Percentiles rank a stretch among this genome's conserved stretches.
Conservation (phyloP, 2,888 invertebrate species). For the Cordilura impudica region DNA sequence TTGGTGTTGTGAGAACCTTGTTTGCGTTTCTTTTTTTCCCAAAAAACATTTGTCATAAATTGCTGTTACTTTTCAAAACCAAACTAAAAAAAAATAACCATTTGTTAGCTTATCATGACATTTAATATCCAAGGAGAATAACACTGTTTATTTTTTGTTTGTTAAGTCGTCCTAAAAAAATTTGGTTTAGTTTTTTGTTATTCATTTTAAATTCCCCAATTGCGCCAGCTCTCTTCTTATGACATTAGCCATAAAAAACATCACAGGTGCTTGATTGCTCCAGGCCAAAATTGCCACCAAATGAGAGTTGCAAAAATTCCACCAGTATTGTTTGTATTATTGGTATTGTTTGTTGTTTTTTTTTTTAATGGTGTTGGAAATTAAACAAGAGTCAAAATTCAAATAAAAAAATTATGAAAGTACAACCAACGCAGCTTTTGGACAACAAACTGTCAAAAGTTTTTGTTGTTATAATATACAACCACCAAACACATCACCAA, state of each 20-base stretch:
- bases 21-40: background rate
- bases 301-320: conserved; percentile 31
- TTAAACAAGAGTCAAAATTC: background rate
- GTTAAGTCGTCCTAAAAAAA: conserved; percentile 3
- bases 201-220: background rate
- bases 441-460: conserved; percentile 76
- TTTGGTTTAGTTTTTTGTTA: background rate
- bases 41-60: conserved; percentile 26
- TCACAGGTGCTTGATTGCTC: conserved; percentile 44
- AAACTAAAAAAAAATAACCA: background rate
- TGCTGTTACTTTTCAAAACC: background rate
- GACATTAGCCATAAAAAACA: conserved; percentile 34
- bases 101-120: conserved; percentile 38
- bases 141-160: conserved; percentile 6
- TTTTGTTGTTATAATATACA: conserved; percentile 25
- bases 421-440: conserved; percentile 52
- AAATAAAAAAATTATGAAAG: conserved; percentile 13
- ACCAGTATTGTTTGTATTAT: conserved; percentile 1
- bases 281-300: conserved; percentile 36
- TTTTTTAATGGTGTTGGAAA: background rate
- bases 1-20: background rate
- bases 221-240: conserved; percentile 1
- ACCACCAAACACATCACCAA: conserved; percentile 31
- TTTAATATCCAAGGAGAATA: conserved; percentile 31
- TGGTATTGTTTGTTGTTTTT: background rate